Conservation (phyloP, 2,797 vertebrate species). For the Toxotes lorentzi region DNA sequence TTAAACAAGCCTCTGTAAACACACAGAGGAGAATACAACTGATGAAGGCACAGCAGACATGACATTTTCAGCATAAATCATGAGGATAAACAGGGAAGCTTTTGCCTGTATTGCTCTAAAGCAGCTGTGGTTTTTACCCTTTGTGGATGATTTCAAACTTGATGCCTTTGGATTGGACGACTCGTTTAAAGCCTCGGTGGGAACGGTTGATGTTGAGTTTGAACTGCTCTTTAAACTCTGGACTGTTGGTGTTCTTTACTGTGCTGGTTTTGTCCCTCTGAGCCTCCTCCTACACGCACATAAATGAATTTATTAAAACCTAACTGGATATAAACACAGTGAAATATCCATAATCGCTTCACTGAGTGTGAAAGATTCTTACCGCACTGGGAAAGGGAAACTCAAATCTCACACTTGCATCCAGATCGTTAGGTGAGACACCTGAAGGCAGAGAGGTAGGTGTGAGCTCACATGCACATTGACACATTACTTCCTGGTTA, state of each 20-base stretch:
- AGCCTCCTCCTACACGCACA: slow-evolving; percentile 88
- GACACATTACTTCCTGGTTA: slow-evolving; percentile 7
- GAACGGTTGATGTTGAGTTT: slow-evolving; percentile 89
- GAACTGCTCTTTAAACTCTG: slow-evolving; percentile 93
- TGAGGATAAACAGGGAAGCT: not conserved
- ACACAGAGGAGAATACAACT: slow-evolving; percentile 16
- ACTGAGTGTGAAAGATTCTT: slow-evolving; percentile 44
- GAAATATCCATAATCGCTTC: not conserved
- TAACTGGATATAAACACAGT: slow-evolving; percentile 8
- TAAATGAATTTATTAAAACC: slow-evolving; percentile 26
- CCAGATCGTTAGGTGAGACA: slow-evolving; percentile 88
- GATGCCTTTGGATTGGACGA: slow-evolving; percentile 92
- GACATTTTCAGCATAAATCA: not conserved
- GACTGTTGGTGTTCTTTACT: slow-evolving; percentile 87
- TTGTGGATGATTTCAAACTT: slow-evolving; percentile 94
- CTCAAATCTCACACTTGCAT: slow-evolving; percentile 93
- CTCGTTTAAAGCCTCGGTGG: slow-evolving; percentile 89
- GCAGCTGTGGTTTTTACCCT: slow-evolving; percentile 81
- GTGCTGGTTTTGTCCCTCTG: slow-evolving; percentile 92
- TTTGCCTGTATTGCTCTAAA: not conserved
- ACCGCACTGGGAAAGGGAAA: slow-evolving; percentile 93
- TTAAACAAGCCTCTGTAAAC: slow-evolving; percentile 90
- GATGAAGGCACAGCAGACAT: not conserved
- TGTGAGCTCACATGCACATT: slow-evolving; percentile 12
- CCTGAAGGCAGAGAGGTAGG: slow-evolving; percentile 76